Evolutionary conservation across 2,797 vertebrate genomes (phyloP), one percentile per base, ranked within the genome.

Genomic region (Anguilla pacifica): DNA sequence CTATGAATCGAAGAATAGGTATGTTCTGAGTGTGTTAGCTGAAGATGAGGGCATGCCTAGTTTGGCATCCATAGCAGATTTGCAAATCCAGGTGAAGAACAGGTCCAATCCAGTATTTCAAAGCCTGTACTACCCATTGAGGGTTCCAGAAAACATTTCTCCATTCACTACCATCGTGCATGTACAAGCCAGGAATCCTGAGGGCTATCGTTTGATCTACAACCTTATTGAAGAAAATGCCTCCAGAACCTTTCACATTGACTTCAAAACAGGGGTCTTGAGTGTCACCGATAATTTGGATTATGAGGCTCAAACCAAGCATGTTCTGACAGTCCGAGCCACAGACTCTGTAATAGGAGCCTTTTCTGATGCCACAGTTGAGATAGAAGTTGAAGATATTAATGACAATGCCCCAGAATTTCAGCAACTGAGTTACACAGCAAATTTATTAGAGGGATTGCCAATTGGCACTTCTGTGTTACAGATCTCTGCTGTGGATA

Each of bases 231-330:
- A 98, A 91, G 97, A 98, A 92, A 97, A 97, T 0, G 91, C 96
- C 19, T 93, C 98, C 35, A 96, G 91, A 2, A 93, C 97, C 79
- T 99, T 99, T 92, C 97, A 96, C 90, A 96, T 98, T 0, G 98
- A 99, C 91, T 99, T 99, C 91, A 99, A 98, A 95, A 99, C 98
- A 0, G 99, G 99, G 0, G 97, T 98, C n/a, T 91, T 99, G 85
- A 98, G 96, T 0, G 95, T 98, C 88, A 96, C 95, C 0, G 96
- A 97, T 43, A 96, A 96, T 2, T 94, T 99, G 9, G 98, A 99
- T 94, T 98, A 97, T 0, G 99, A 99, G 90, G 96, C 96, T 19
- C 92, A 98, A 90, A 93, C 94, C 7, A 95, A 96, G 89, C 96
- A 99, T 3, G 51, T 94, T 0, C 93, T 99, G 92, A 99, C 97